Conservation (phyloP, 2,888 invertebrate species). For the Callinectes sapidus region DNA sequence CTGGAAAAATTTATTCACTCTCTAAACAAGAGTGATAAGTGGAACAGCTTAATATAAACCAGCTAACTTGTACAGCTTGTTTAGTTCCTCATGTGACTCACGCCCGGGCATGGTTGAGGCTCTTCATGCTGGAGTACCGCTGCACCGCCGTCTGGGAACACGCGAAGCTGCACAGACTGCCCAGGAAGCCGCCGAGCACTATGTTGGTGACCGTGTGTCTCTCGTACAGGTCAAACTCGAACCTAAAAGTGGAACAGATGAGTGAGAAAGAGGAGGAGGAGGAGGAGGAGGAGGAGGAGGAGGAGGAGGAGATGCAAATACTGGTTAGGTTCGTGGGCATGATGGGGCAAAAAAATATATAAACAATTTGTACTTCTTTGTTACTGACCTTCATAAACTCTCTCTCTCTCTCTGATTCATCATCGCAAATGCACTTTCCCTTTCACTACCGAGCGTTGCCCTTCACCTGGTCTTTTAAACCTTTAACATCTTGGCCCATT, state of each 20-base stretch:
- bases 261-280: not conserved
- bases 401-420: constrained; percentile 3
- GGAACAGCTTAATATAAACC: too few species aligned
- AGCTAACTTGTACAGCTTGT: too few species aligned
- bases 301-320: not conserved
- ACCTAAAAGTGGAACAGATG: not conserved
- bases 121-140: constrained; percentile 52
- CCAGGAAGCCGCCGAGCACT: not conserved
- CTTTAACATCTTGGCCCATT: not conserved
- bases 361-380: not conserved
- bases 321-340: not conserved
- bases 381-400: not conserved
- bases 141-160: constrained; percentile 55
- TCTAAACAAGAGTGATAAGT: too few species aligned
- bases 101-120: constrained; percentile 42
- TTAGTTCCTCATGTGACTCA: constrained; percentile 12
- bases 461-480: too few species aligned
- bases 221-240: constrained; percentile 34
- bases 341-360: not conserved
- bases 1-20: too few species aligned
- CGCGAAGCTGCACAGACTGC: constrained; percentile 27
- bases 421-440: not conserved
- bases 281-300: constrained; percentile 16
- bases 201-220: constrained; percentile 52
- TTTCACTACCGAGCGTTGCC: not conserved